Evolutionary conservation across 2,888 invertebrate species (phyloP).

Genomic region (Rotaria magnacalcarata): DNA sequence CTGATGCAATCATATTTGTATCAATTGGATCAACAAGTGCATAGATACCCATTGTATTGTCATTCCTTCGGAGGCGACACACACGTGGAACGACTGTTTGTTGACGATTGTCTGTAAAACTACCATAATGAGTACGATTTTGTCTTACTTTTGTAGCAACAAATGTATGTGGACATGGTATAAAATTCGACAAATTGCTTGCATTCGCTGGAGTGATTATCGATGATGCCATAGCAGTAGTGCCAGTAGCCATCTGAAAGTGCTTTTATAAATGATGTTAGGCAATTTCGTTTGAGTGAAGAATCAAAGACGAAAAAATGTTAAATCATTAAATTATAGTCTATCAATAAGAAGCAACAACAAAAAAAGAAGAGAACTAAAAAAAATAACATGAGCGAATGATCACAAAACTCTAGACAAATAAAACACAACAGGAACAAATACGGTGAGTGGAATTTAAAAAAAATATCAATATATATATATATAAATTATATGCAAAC

Average conservation of each 20-base stretch:
- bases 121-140: neutral
- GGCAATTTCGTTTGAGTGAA: neutral
- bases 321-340: no score
- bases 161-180: slow-evolving; percentile 22
- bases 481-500: neutral
- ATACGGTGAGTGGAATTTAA: neutral
- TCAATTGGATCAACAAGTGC: slow-evolving; percentile 26
- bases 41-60: neutral
- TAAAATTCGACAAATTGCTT: neutral
- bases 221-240: neutral
- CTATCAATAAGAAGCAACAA: no score
- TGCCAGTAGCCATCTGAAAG: neutral
- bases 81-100: neutral
- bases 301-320: neutral
- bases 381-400: neutral
- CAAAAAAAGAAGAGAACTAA: no score
- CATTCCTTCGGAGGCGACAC: neutral
- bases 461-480: neutral
- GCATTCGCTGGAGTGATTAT: neutral
- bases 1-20: neutral
- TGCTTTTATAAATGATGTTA: neutral
- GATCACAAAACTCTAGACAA: neutral
- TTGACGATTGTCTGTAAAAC: neutral
- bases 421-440: neutral
- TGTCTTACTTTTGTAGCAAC: slow-evolving; percentile 18